phyloP scores from a whole-genome alignment of 2,888 invertebrate species.

The Yponomeuta malinellus region DNA sequence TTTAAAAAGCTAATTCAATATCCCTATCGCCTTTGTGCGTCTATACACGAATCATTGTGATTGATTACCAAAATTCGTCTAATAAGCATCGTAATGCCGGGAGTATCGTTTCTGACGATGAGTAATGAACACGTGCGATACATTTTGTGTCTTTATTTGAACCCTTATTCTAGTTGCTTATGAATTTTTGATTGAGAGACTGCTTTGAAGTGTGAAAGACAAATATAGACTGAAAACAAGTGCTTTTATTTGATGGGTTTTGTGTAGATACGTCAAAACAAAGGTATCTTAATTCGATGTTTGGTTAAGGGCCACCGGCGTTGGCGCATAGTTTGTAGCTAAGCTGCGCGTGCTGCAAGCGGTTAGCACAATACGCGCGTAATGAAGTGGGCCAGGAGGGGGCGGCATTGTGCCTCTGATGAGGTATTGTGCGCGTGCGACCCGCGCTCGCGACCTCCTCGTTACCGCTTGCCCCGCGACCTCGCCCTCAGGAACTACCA shows the following conservation, averaged over 20 bases:
- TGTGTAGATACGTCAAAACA: constrained; percentile 23
- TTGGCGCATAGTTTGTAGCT: constrained; percentile 46
- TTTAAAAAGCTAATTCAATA: constrained; percentile 55
- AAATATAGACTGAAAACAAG: constrained; percentile 2
- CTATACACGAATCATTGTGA: constrained; percentile 48
- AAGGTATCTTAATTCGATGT: constrained; percentile 34
- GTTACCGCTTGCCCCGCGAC: constrained; percentile 41
- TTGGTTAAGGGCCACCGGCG: constrained; percentile 46
- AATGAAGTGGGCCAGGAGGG: constrained; percentile 73
- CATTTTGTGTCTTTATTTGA: constrained; percentile 14
- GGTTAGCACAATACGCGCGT: constrained; percentile 65
- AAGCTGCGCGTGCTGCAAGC: constrained; percentile 39
- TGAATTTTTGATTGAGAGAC: constrained; percentile 11
- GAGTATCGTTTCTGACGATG: constrained; percentile 29
- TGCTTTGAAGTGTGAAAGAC: constrained; percentile 8
- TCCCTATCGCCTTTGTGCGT: constrained; percentile 30
- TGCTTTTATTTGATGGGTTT: constrained; percentile 30
- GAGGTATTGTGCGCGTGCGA: constrained; percentile 54
- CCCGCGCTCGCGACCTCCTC: constrained; percentile 50
- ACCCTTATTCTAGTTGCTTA: neutral
- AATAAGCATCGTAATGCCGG: constrained; percentile 40
- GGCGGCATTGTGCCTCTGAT: constrained; percentile 69
- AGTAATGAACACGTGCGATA: constrained; percentile 26
- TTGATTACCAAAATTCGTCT: constrained; percentile 48
- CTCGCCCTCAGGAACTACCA: constrained; percentile 25